Base-by-base conservation (phyloP, 2,797 vertebrate genomes). In the Trachops cirrhosus region DNA sequence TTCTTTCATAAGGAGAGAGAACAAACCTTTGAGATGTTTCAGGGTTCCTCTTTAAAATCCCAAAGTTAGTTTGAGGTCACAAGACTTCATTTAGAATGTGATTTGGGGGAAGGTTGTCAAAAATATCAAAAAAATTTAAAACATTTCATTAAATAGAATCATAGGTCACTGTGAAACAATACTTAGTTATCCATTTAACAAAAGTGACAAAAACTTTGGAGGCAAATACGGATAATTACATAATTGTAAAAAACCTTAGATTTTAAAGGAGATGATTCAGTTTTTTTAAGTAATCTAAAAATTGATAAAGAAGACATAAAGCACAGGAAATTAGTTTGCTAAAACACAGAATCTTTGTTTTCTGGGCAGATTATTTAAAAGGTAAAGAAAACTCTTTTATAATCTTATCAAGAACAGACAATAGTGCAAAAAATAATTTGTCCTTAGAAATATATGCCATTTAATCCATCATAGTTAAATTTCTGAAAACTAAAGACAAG, bases 401-500 rank as follows among this genome's bases (percentile, higher is more conserved):
- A 90, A 57, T 37, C 16, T 82, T 71, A 57, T 59, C 22, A 37
- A 80, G 52, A 90, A 82, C 18, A 46, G 32, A 82, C 39, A 57
- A 37, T 21, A 71, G 16, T 22, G 24, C 11, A 46, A 57, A 39
- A 70, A 90, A 82, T n/a, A 4, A 6, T 82, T 59, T 46, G 41
- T 71, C 24, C 32, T 62, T 88, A 75, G 57, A 71, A 90, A 52
- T 37, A 29, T 2, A 16, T 52, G 34, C 41, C 18, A 91, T 82
- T 82, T 82, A 83, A 95, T 32, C 59, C 14, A 84, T 79, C 73
- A 87, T 37, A 75, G 67, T 82, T 78, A 85, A 52, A 93, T 50
- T 59, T 82, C 39, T 74, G 32, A 75, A 74, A 83, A 87, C 59
- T 74, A 59, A 79, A 83, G 57, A 39, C 12, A 80, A 50, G 82